Base-by-base conservation (phyloP, 2,797 vertebrate species). In the Mormyrops attenuatus region DNA sequence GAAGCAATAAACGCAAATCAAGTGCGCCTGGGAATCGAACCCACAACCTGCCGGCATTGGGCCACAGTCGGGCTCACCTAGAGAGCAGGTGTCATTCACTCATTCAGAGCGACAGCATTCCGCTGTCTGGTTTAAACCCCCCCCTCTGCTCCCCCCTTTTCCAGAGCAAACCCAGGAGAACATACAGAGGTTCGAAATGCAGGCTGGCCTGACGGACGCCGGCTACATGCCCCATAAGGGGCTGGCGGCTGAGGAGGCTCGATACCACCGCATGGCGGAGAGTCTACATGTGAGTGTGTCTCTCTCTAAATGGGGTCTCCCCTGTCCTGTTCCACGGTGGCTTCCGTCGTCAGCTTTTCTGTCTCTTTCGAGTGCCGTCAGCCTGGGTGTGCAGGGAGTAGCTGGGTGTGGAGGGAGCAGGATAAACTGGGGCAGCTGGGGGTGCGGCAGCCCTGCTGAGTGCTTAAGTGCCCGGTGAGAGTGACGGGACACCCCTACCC, bases 141-240 rank as follows among this genome's bases (percentile, higher is more conserved):
- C 66, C 26, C 26, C 22, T 11, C 5, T 8, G 47, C 47, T 8
- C 47, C 47, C 47, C 47, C 9, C 26, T 15, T 34, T 38, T 73
- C 13, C 22, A 99, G 99, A 97, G 93, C 97, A 99, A 93, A 97
- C 96, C 55, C 97, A 99, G 85, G 97, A 99, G 94, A 99, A 95
- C 94, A 96, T 99, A 73, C 97, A 98, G 80, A 97, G 91, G 91
- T 99, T 99, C 91, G 98, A 99, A 92, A 96, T 97, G 92, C 97
- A 97, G 94, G 97, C 97, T 47, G 98, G 99, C 34, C 96, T 99
- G 94, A 97, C 96, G 50, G 98, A 98, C 57, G 95, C 96, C 6
- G 97, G 96, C 22, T 99, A 99, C 93, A 96, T 96, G 44, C 98
- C 98, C n/a, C 97, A 97, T 94, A 99, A 98, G 92, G 98, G 98